Evolutionary conservation across 2,888 invertebrate species (phyloP).

Genomic region (Ophraella communa): DNA sequence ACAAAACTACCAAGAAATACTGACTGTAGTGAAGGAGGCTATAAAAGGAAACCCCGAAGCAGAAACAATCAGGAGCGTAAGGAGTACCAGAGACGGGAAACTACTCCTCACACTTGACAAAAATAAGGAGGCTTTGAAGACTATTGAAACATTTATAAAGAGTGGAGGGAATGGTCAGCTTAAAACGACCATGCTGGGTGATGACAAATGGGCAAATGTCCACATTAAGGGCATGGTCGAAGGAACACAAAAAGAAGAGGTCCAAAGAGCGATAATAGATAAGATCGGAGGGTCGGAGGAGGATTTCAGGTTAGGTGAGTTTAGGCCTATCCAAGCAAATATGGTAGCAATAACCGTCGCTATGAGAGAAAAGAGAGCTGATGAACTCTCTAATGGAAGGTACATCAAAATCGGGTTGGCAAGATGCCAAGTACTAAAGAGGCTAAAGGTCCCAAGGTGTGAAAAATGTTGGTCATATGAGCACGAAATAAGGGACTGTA

Average conservation of each 20-base stretch:
- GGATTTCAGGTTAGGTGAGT: neutral
- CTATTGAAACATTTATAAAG: neutral
- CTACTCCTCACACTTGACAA: conserved; percentile 2
- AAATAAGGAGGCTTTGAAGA: neutral
- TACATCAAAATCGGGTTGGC: neutral
- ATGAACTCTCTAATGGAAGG: neutral
- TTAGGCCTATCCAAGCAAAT: neutral
- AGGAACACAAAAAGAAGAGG: neutral
- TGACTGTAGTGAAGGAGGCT: no score
- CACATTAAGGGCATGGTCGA: neutral
- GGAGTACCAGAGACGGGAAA: no score
- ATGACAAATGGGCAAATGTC: neutral
- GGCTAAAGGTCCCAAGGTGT: neutral
- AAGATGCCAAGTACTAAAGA: neutral
- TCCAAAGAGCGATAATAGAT: neutral
- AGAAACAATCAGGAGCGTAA: no score
- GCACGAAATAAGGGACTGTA: neutral
- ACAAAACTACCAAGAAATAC: neutral
- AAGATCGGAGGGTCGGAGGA: neutral
- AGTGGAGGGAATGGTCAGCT: neutral
- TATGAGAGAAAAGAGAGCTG: neutral
- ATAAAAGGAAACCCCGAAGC: no score
- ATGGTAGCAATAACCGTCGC: neutral
- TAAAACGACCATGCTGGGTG: neutral
- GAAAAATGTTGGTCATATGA: neutral